Conservation (phyloP, 2,797 vertebrate genomes). For the Enteromius thamalakanensis region DNA sequence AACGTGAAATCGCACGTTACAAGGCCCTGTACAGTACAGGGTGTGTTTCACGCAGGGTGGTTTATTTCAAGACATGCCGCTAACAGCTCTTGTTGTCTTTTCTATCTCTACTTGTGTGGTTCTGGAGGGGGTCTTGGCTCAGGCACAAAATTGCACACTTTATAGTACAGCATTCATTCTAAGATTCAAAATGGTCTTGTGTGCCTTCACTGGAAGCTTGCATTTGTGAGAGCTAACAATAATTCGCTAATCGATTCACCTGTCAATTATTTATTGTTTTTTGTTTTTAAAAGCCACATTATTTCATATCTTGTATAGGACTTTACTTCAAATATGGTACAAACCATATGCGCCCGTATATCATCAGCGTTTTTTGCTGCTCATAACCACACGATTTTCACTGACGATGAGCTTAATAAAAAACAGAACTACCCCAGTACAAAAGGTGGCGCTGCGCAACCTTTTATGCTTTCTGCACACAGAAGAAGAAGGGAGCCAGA, state of each 20-base stretch:
- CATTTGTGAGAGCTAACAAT: background rate
- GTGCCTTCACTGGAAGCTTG: background rate
- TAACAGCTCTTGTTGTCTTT: conserved; percentile 34
- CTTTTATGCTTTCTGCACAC: too few species aligned
- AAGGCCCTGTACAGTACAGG: conserved; percentile 1
- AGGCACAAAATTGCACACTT: background rate
- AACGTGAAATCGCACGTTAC: conserved; percentile 29
- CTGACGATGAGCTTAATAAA: too few species aligned
- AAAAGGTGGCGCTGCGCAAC: too few species aligned
- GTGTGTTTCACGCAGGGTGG: conserved; percentile 39
- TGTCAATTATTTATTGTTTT: background rate
- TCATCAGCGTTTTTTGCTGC: too few species aligned
- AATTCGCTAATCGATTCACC: background rate
- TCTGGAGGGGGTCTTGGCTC: conserved; percentile 19
- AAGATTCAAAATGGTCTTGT: background rate
- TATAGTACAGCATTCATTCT: background rate
- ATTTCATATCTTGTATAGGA: background rate
- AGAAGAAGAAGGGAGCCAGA: too few species aligned
- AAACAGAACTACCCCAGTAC: too few species aligned
- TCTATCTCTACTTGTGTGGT: background rate
- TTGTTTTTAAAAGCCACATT: background rate
- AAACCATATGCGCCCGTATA: background rate
- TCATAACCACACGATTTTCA: too few species aligned
- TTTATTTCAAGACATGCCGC: conserved; percentile 36
- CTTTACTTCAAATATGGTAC: background rate